Conservation (phyloP, 2,113 vertebrate genomes). For the Danio rerio region DNA sequence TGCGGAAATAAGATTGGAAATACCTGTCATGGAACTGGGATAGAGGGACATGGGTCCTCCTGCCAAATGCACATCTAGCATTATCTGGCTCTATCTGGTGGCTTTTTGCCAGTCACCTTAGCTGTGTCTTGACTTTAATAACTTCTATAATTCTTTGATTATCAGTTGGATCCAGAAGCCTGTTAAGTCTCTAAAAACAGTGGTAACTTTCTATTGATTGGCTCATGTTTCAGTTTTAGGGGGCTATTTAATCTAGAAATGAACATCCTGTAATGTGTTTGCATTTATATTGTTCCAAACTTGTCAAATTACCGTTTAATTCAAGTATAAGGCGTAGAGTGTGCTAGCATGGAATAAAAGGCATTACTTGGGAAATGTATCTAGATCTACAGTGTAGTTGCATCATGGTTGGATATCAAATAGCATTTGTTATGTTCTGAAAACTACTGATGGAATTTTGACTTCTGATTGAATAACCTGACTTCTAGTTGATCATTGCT, state of each 20-base stretch:
- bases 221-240: slow-evolving; percentile 62
- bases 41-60: slow-evolving; percentile 13
- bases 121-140: slow-evolving; percentile 62
- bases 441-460: no score
- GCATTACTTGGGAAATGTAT: no score
- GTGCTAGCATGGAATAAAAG: neutral
- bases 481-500: no score
- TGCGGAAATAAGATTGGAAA: slow-evolving; percentile 48
- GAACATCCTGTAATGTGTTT: neutral
- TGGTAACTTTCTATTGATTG: slow-evolving; percentile 64
- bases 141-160: slow-evolving; percentile 67
- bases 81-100: slow-evolving; percentile 53
- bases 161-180: slow-evolving; percentile 64
- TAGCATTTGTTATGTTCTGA: no score
- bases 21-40: slow-evolving; percentile 53
- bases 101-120: slow-evolving; percentile 39
- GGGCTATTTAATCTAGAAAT: slow-evolving; percentile 14
- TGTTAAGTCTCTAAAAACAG: slow-evolving; percentile 62
- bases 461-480: no score
- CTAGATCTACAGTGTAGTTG: no score
- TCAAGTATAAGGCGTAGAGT: neutral
- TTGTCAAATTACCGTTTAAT: neutral
- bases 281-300: neutral
- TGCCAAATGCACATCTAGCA: slow-evolving; percentile 48
- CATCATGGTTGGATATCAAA: no score